These are phyloP conservation scores for Apodemia duryi DNA, from an alignment of 2,888 invertebrate species.

Conservation along the genomic window DNA sequence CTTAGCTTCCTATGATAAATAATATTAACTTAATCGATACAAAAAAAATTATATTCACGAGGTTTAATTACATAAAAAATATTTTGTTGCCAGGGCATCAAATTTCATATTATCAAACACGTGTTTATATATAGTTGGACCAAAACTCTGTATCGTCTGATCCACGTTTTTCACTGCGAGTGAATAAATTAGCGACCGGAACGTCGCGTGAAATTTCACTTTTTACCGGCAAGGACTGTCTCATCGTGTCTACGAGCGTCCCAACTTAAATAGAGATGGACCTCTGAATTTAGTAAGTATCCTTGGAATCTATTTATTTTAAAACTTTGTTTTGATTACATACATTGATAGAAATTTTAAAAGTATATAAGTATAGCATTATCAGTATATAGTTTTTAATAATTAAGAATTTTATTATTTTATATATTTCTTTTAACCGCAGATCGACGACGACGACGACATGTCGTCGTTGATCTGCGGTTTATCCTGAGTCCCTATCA, in stretches of 20 bases:
- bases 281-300: slow-evolving; percentile 58
- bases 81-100: slow-evolving; percentile 36
- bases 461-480: too few species aligned
- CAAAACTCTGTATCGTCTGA: slow-evolving; percentile 52
- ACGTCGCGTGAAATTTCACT: slow-evolving; percentile 67
- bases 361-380: too few species aligned
- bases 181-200: slow-evolving; percentile 63
- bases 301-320: slow-evolving; percentile 27
- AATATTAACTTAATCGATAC: slow-evolving; percentile 22
- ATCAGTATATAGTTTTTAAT: too few species aligned
- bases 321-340: not conserved
- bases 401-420: too few species aligned
- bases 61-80: slow-evolving; percentile 24
- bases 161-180: slow-evolving; percentile 68
- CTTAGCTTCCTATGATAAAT: slow-evolving; percentile 22
- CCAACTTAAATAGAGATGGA: slow-evolving; percentile 46
- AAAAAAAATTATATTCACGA: slow-evolving; percentile 24
- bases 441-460: too few species aligned
- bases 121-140: slow-evolving; percentile 69
- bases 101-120: slow-evolving; percentile 55
- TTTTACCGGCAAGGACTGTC: slow-evolving; percentile 59
- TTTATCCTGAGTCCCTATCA: too few species aligned
- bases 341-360: too few species aligned
- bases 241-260: slow-evolving; percentile 53
- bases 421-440: too few species aligned